Percentiles rank a stretch among this genome's conserved stretches.
Conservation (phyloP, 2,888 invertebrate species). For the Acholoe squamosa region DNA sequence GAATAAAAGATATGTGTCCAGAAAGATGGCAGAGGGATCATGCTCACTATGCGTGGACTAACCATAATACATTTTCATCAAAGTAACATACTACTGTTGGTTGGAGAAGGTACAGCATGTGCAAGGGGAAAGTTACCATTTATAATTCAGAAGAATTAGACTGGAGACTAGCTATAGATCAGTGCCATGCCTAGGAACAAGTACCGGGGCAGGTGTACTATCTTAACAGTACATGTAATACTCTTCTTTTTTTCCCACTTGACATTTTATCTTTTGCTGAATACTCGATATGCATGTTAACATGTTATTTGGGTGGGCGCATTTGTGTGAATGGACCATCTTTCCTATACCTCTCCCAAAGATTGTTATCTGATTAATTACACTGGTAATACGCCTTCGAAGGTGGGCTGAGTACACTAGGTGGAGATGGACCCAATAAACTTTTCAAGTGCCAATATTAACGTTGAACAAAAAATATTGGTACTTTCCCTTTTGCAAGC, state of each 20-base stretch:
- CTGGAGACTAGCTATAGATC: not conserved
- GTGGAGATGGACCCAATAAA: no score
- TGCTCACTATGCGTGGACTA: no score
- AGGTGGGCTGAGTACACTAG: not conserved
- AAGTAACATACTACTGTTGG: not conserved
- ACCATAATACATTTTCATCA: not conserved
- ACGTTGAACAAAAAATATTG: no score
- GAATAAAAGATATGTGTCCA: no score
- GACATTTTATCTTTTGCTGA: no score
- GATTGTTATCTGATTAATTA: not conserved
- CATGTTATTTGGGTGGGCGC: no score
- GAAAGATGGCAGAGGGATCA: no score
- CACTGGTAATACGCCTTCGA: not conserved
- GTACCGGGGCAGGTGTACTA: not conserved
- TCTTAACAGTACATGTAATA: not conserved
- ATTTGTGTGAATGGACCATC: no score
- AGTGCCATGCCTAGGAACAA: not conserved
- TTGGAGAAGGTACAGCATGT: not conserved
- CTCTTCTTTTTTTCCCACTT: not conserved
- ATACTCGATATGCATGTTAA: no score
- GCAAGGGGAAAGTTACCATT: not conserved
- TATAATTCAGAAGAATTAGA: not conserved
- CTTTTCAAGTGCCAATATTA: no score
- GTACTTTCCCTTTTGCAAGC: no score
- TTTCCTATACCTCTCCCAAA: not conserved